These are phyloP conservation scores for Dichetophora obliterata DNA, from an alignment of 2,888 invertebrate species.

Conservation along the genomic window DNA sequence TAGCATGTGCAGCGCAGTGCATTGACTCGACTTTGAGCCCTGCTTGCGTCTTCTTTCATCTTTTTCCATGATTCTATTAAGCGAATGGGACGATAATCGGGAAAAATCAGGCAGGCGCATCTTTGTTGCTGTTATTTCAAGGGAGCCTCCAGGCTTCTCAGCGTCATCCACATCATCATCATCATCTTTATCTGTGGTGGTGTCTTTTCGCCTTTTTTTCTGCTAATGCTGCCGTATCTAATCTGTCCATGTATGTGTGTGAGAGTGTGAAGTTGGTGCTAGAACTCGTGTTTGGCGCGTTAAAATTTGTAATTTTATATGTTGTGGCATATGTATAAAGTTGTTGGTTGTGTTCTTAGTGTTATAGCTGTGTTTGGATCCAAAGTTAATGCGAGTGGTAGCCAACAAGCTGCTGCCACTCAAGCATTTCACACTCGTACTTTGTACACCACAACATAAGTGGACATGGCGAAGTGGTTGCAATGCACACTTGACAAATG, in stretches of 20 bases:
- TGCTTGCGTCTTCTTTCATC: neutral
- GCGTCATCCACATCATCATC: neutral
- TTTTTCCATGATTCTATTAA: neutral
- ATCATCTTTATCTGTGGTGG: neutral
- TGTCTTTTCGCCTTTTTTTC: too few species aligned
- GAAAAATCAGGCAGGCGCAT: slow-evolving; percentile 16
- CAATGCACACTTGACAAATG: neutral
- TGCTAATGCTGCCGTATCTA: neutral
- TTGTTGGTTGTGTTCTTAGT: neutral
- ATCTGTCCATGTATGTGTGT: neutral
- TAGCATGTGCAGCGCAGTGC: slow-evolving; percentile 44
- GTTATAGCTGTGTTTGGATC: neutral
- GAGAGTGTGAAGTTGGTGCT: slow-evolving; percentile 43
- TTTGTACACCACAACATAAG: neutral
- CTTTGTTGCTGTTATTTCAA: slow-evolving; percentile 38
- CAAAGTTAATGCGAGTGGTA: neutral
- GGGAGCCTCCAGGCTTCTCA: slow-evolving; percentile 49
- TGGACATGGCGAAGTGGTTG: neutral
- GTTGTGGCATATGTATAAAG: slow-evolving; percentile 8
- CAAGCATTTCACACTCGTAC: neutral
- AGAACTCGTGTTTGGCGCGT: slow-evolving; percentile 51
- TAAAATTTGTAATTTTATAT: slow-evolving; percentile 49
- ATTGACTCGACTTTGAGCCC: slow-evolving; percentile 37
- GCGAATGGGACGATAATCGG: neutral
- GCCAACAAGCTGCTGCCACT: neutral